phyloP scores from a whole-genome alignment of 2,888 invertebrate genomes.

The Campoplex capitator region DNA sequence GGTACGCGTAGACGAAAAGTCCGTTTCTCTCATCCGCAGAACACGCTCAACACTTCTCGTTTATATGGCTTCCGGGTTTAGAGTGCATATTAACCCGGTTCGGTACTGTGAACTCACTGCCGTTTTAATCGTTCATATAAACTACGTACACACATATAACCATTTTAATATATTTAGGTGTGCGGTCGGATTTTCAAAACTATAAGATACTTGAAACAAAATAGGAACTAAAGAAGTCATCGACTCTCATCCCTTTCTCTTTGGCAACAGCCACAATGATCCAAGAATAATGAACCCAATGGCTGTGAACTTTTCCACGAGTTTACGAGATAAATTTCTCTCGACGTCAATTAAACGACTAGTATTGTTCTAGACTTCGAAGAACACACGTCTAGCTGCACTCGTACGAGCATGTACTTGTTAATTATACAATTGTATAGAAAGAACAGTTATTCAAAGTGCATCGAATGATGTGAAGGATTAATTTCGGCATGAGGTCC shows the following conservation, averaged over 20 bases:
- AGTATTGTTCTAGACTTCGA: slow-evolving; percentile 4
- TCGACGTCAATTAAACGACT: slow-evolving; percentile 20
- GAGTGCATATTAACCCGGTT: slow-evolving; percentile 62
- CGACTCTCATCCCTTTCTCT: neutral
- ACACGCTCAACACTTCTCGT: slow-evolving; percentile 48
- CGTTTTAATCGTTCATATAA: slow-evolving; percentile 34
- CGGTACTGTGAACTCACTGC: slow-evolving; percentile 20
- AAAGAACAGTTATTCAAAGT: neutral
- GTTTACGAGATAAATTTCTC: neutral
- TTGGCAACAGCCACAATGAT: neutral
- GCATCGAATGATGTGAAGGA: too few relatives aligned
- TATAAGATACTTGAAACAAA: neutral
- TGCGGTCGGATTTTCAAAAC: neutral
- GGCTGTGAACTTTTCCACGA: neutral
- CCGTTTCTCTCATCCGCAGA: slow-evolving; percentile 43
- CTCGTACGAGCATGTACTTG: slow-evolving; percentile 7
- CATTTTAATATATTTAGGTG: neutral
- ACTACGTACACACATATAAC: neutral
- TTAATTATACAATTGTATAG: slow-evolving; percentile 47
- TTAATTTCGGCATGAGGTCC: neutral
- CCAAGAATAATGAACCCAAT: slow-evolving; percentile 13
- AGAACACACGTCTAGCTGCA: slow-evolving; percentile 2
- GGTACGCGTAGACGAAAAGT: slow-evolving; percentile 16
- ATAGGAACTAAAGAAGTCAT: neutral
- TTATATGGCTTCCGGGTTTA: slow-evolving; percentile 61